Base-by-base conservation (phyloP, 2,113 vertebrate genomes). In the Poicephalus meyeri region DNA sequence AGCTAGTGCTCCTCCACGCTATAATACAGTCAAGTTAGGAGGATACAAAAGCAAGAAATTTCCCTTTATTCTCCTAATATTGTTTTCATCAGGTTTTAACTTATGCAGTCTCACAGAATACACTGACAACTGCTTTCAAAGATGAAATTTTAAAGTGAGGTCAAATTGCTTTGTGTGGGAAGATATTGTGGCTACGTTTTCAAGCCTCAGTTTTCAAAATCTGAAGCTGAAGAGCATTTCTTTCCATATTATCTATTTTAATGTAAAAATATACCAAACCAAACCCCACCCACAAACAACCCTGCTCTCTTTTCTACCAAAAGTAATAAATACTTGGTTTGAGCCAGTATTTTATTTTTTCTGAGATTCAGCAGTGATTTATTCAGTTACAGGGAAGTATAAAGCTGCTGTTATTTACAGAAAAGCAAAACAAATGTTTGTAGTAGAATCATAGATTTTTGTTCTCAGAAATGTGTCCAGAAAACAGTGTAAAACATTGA, bases 1-100 rank as follows among this genome's bases (percentile, higher is more conserved):
- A 95, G 83, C 65, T 47, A 24, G 28, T 25, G 56, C n/a, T n/a
- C 74, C 80, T 91, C 78, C 80, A 74, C 1, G 23, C 80, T 87
- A 15, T 50, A 73, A 70, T 80, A 60, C 28, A 52, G 50, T 80
- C 94, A 91, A 90, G 72, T 83, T 91, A 82, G 7, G 85, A 83
- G 64, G 50, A 71, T 77, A 91, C 82, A 86, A 74, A 93, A 85
- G 82, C 13, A 6, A 91, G 65, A 64, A 50, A 85, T 92, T 89
- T 72, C 17, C 50, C 71, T 95, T 94, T 94, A 78, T 91, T 80
- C 74, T 68, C 74, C 42, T 80, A 79, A 73, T 82, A 77, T 58
- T 89, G 73, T 89, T 93, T 96, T 86, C 91, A 92, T 80, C 84
- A 47, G 83, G 66, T 79, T 96, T 96, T 92, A 89, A 74, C 78